Evolutionary conservation across 53 echinoderm and acorn worm species (phyloP).

Genomic region (Echinarachnius parma): DNA sequence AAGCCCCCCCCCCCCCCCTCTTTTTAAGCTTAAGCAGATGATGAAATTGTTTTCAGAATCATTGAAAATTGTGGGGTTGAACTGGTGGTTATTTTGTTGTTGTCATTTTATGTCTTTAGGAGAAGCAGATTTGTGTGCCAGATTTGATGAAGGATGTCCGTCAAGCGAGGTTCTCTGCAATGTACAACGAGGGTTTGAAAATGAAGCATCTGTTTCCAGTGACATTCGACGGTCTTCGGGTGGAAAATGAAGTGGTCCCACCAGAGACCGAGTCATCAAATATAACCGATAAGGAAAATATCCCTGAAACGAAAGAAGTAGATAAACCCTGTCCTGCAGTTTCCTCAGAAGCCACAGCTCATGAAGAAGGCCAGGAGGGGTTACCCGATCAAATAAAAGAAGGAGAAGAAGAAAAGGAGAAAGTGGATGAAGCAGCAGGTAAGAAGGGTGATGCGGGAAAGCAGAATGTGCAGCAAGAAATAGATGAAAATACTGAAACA

Average conservation of each 20-base stretch:
- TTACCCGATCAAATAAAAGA: too few relatives aligned
- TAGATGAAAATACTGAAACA: background rate
- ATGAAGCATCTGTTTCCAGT: background rate
- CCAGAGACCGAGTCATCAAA: background rate
- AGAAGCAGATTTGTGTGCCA: constrained; percentile 1
- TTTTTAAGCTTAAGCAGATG: too few relatives aligned
- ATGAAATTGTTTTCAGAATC: too few relatives aligned
- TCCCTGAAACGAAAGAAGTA: background rate
- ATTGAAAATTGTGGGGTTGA: too few relatives aligned
- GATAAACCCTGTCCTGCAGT: too few relatives aligned
- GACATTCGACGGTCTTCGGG: background rate
- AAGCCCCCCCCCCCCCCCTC: too few relatives aligned
- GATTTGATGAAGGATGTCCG: constrained; percentile 28
- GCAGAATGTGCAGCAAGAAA: background rate
- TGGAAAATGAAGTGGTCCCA: background rate
- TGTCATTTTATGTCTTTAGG: too few relatives aligned
- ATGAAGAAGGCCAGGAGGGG: too few relatives aligned
- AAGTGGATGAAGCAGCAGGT: background rate
- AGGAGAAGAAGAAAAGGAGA: background rate
- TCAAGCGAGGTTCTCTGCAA: constrained; percentile 7
- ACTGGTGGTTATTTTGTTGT: too few relatives aligned
- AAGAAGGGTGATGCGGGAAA: background rate
- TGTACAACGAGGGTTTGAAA: background rate
- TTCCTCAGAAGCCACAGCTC: too few relatives aligned
- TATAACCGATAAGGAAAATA: background rate